Evolutionary conservation across 2,797 vertebrate genomes (phyloP), one percentile per base, ranked within the genome.

Genomic region (Coregonus suidteri): DNA sequence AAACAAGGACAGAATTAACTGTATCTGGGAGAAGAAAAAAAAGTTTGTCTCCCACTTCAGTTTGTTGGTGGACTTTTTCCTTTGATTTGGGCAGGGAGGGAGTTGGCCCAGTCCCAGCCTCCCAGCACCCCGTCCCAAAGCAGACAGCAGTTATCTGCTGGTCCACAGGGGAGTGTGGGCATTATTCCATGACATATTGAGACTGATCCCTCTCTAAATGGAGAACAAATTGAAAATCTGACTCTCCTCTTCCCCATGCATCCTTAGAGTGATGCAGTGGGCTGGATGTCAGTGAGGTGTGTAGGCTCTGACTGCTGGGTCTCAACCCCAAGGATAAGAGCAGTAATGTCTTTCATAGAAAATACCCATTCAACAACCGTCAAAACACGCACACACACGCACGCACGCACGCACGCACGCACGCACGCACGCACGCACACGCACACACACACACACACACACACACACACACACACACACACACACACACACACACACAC

Each of bases 141-240:
- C 51, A 69, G 67, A 69, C 13, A 34, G 34, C 15, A 91, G 88
- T 79, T 81, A 81, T 79, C 82, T 79, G 85, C 82, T 85, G 80
- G 79, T 83, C 37, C 34, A 81, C 84, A 75, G 87, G 77, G 80
- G 81, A 83, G 77, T 73, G 74, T 82, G 85, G 89, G 84, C 81
- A 86, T 88, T 85, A 84, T 81, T 84, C 81, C 74, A 78, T 84
- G 88, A 90, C 89, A 91, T 88, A 94, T 90, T 92, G 92, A 93
- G 92, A 93, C 88, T 89, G 91, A 93, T 93, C 90, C 91, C 87
- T 91, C 90, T 91, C 93, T 92, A 92, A 92, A 94, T 91, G 89
- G 89, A 90, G 86, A 93, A 91, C 90, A 93, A 93, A 94, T 92
- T 92, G 91, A 93, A 93, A 92, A 91, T 88, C 86, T 84, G 85